These are phyloP conservation scores for Eucera pruinosa DNA, from an alignment of 2,888 invertebrate species.

Conservation along the genomic window DNA sequence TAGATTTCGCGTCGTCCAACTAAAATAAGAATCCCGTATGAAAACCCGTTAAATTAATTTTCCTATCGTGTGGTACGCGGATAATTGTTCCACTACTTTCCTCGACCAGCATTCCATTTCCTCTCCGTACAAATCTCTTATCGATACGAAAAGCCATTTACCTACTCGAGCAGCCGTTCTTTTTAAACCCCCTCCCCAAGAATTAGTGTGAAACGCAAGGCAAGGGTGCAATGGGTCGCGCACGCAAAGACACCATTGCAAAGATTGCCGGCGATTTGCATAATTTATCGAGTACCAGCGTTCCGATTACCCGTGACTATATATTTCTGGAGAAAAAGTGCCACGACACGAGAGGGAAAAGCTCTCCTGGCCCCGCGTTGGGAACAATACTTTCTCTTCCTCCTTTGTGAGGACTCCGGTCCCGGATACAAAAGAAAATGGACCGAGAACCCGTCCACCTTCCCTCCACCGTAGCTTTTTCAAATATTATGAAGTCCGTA, in stretches of 20 bases:
- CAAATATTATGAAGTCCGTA: constrained; percentile 52
- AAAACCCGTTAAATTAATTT: too few relatives aligned
- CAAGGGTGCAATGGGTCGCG: too few relatives aligned
- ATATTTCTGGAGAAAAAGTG: constrained; percentile 23
- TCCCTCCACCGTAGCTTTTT: constrained; percentile 29
- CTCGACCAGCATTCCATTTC: too few relatives aligned
- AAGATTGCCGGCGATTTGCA: constrained; percentile 59
- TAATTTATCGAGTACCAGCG: constrained; percentile 61
- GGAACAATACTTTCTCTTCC: constrained; percentile 53
- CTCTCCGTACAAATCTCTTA: too few relatives aligned
- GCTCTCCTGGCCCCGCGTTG: not conserved
- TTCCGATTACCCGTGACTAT: constrained; percentile 47
- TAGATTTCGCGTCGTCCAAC: too few relatives aligned
- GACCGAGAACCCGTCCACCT: constrained; percentile 15
- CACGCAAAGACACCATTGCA: not conserved
- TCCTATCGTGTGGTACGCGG: too few relatives aligned
- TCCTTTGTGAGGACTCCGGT: constrained; percentile 8
- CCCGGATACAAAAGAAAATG: constrained; percentile 41
- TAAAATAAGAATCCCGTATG: too few relatives aligned
- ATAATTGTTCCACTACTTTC: too few relatives aligned
- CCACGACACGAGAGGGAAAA: constrained; percentile 1
- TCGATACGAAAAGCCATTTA: too few relatives aligned
- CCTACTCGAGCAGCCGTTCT: too few relatives aligned
- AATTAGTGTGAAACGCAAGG: too few relatives aligned
- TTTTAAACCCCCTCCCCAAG: not conserved